phyloP scores from a whole-genome alignment of 2,113 vertebrate species.

The Zeus faber region DNA sequence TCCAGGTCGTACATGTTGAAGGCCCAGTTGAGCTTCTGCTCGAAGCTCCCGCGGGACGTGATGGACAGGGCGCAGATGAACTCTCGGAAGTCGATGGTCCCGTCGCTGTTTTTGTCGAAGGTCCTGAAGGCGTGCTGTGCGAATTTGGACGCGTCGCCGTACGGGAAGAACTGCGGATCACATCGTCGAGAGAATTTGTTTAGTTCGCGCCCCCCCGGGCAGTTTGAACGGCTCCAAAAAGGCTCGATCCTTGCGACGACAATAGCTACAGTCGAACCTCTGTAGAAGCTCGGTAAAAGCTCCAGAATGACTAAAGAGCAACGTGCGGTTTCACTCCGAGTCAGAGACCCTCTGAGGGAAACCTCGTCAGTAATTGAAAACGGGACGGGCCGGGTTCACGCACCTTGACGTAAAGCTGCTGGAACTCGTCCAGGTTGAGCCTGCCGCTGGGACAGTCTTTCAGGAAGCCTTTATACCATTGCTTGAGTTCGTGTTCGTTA shows the following conservation, averaged over 20 bases:
- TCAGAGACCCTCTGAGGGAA: no score
- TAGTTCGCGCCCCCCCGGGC: not conserved
- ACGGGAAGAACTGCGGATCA: slow-evolving; percentile 90
- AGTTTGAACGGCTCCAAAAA: slow-evolving; percentile 7
- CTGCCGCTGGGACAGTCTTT: slow-evolving; percentile 78
- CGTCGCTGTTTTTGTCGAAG: slow-evolving; percentile 98
- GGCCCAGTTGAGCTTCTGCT: slow-evolving; percentile 99
- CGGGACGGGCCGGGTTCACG: not conserved
- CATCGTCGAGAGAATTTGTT: slow-evolving; percentile 1
- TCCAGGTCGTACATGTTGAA: slow-evolving; percentile 99
- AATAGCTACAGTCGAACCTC: not conserved
- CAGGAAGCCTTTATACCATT: slow-evolving; percentile 82
- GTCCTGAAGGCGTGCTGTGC: slow-evolving; percentile 98
- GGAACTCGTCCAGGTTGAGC: slow-evolving; percentile 80
- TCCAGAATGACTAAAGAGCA: no score
- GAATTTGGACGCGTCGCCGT: slow-evolving; percentile 97
- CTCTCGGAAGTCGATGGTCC: slow-evolving; percentile 99
- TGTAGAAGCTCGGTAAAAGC: not conserved
- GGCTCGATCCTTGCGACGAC: slow-evolving; percentile 76
- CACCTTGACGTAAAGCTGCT: slow-evolving; percentile 81
- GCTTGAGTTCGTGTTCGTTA: slow-evolving; percentile 81
- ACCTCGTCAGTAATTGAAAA: no score
- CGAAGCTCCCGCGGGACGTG: slow-evolving; percentile 97
- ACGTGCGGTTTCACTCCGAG: no score
- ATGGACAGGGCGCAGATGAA: slow-evolving; percentile 99